phyloP scores from a whole-genome alignment of 2,888 invertebrate species.

The Darwinula stevensoni region DNA sequence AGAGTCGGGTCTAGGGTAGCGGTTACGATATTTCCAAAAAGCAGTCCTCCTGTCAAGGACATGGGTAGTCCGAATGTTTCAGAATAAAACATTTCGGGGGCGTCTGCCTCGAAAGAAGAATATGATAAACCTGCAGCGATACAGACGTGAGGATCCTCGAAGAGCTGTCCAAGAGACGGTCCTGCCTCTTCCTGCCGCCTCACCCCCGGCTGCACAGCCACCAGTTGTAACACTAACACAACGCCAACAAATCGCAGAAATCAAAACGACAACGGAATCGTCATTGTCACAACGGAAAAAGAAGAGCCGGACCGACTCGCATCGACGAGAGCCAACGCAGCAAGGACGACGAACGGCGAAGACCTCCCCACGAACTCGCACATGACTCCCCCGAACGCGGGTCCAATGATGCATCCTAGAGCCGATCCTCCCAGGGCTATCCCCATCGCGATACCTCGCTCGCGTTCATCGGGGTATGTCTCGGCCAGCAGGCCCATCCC shows the following conservation, averaged over 20 bases:
- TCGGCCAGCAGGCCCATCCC: conserved; percentile 99
- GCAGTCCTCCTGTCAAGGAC: conserved; percentile 68
- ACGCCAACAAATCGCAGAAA: no score
- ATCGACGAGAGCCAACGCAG: conserved; percentile 74
- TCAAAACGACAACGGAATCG: no score
- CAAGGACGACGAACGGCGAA: conserved; percentile 81
- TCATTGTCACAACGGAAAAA: neutral
- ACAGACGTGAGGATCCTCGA: conserved; percentile 86
- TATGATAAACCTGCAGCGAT: conserved; percentile 56
- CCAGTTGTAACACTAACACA: conserved; percentile 53
- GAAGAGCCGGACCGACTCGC: conserved; percentile 38
- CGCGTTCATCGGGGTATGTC: conserved; percentile 86
- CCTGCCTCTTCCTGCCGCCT: conserved; percentile 74
- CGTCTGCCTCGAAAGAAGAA: neutral
- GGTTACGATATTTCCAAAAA: conserved; percentile 96
- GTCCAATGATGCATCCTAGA: conserved; percentile 86
- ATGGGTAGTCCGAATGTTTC: no score
- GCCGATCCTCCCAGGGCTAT: conserved; percentile 89
- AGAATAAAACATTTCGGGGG: neutral
- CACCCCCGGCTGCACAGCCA: conserved; percentile 78
- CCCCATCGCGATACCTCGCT: conserved; percentile 96
- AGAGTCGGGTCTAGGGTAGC: conserved; percentile 98
- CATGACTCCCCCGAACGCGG: conserved; percentile 95
- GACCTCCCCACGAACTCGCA: conserved; percentile 96
- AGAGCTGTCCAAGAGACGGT: conserved; percentile 56